Base-by-base conservation (phyloP, 2,797 vertebrate species). In the Eupleurogrammus muticus region DNA sequence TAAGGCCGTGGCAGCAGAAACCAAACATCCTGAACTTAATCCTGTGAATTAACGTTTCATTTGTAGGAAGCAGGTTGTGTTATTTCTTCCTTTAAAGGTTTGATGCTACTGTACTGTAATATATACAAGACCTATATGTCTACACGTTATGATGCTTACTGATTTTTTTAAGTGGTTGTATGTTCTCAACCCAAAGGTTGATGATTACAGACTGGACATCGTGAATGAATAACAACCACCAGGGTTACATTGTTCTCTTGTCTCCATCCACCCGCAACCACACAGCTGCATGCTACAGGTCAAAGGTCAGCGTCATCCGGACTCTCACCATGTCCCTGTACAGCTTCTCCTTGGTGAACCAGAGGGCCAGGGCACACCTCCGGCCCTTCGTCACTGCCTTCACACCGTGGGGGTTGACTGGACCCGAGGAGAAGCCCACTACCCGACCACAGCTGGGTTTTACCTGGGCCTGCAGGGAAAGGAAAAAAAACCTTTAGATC, bases 361-460 rank as follows among this genome's bases (percentile, higher is more conserved):
- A 99, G 64, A 99, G 94, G 0, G 96, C 96, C 23, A 99, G 50
- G 3, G 97, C 94, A 0, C 96, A 99, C 71, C 97, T 93, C 44
- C 94, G 93, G 1, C 97, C 98, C 0, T 60, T 87, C 0, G 95
- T 96, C 87, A 99, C 95, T 0, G 97, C 97, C 21, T 94, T 94
- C 10, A 99, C 97, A 0, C 97, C 97, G 0, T 99, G 97, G 2
- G 97, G 97, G 77, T 99, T 99, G 54, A 98, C 95, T 5, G 94
- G 95, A 36, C 97, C 97, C 0, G 97, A 97, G 62, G 96, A 97
- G 87, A 98, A 99, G 74, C 96, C 96, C 8, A 97, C 96, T 1
- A 99, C 92, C 56, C 97, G 95, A 42, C 97, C 97, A 49, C 97
- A 99, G 67, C 90, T 94, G 5, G 97, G 97, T 21, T 35, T 95